Base-by-base conservation (phyloP, 1,140 invertebrate species). In the Drosophila grimshawi region DNA sequence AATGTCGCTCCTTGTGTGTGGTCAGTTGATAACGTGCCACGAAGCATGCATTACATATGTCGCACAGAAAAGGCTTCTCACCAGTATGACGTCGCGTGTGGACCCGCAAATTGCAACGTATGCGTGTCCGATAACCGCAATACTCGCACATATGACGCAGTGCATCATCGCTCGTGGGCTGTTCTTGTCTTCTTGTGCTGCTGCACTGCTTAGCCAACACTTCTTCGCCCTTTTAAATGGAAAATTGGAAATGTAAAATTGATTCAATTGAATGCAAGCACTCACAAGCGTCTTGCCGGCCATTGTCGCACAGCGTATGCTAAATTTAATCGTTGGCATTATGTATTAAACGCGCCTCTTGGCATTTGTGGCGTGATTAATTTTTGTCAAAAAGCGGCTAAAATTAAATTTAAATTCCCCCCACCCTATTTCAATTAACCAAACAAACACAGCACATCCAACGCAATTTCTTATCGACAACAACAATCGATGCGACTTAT, bases 11-110 rank as follows among this genome's bases (percentile, higher is more conserved):
- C 30, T 35, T 32, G 27, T 88, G 85, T 7, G 46, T 78, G 3
- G 55, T 80, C 5, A 90, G 93, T 62, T 94, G 94, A 8, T 94
- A 93, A 2, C 70, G 67, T 0, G 86, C 78, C 45, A 94, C 95
- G 85, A 96, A 96, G 0, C 95, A 94, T 75, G 96, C 96, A 2
- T 94, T 93, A 80, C 96, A 96, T 0, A 93, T 93, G 0, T 93
- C 93, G 65, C 96, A 96, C 49, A 94, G 93, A 66, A 95, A 96
- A 0, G 96, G 95, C 5, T 95, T 91, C 69, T 96, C 96, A 0
- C 97, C 97, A 2, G 95, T 96, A 91, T 98, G 96, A 3, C 95
- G 95, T 5, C 96, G 93, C 49, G 94, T 94, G 81, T 97, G 97
- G 6, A 91, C 57, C 30, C 32, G 45, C 29, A 90, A 63, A 51